These are phyloP conservation scores for Aricia agestis DNA, from an alignment of 1,140 invertebrate species.

Conservation along the genomic window DNA sequence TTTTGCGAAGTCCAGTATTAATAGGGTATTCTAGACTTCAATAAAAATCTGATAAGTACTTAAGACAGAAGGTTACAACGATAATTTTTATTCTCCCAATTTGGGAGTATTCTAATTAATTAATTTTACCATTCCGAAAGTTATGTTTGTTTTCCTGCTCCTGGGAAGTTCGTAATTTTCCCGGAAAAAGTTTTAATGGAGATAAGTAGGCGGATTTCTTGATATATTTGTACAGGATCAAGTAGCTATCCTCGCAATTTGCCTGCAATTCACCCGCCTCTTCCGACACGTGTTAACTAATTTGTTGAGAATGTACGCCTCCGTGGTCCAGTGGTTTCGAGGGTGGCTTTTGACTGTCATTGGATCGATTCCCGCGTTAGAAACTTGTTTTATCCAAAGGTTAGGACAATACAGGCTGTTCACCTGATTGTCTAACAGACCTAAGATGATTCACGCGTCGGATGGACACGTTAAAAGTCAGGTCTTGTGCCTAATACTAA, in stretches of 20 bases:
- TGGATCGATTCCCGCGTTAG: no score
- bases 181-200: not conserved
- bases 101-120: not conserved
- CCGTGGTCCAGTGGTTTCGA: no score
- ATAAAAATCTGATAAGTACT: no score
- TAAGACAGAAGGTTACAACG: no score
- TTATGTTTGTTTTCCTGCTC: not conserved
- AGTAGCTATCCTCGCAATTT: not conserved
- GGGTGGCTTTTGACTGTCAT: not conserved
- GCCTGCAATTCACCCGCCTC: not conserved
- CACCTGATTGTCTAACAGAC: no score
- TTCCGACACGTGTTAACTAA: not conserved
- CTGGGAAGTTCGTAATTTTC: not conserved
- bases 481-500: no score
- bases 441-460: no score
- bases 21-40: no score
- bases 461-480: no score
- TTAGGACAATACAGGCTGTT: no score
- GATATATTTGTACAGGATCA: not conserved
- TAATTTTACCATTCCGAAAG: not conserved
- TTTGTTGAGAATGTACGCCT: no score
- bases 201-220: not conserved
- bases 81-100: not conserved
- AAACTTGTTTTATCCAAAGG: no score
- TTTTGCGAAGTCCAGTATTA: not conserved